phyloP scores from a whole-genome alignment of 2,797 vertebrate genomes.

The Argya squamiceps region DNA sequence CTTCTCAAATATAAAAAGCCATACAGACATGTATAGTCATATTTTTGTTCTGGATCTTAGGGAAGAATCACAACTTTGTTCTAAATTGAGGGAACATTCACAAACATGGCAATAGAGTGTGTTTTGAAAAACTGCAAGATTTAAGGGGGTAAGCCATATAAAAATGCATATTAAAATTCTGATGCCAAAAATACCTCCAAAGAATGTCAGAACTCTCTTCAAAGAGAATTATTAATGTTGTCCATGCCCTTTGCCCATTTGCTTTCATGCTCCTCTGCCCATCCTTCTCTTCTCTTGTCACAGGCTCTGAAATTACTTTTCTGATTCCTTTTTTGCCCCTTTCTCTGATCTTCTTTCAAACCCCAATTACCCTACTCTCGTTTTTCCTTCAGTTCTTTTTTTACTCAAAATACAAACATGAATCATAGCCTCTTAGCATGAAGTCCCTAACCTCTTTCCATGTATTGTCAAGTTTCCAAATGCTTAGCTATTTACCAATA shows the following conservation, averaged over 20 bases:
- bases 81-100: neutral
- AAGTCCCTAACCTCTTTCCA: neutral
- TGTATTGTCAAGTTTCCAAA: neutral
- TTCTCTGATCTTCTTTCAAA: neutral
- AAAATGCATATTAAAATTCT: conserved; percentile 21
- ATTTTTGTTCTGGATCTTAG: neutral
- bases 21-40: neutral
- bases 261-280: conserved; percentile 13
- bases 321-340: conserved; percentile 19
- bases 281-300: neutral
- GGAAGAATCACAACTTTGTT: neutral
- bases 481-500: neutral
- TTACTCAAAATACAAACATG: neutral
- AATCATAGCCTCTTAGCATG: neutral
- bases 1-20: neutral
- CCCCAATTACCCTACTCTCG: neutral
- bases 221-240: conserved; percentile 38
- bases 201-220: conserved; percentile 41
- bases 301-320: neutral
- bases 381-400: neutral
- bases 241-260: conserved; percentile 3
- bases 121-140: neutral
- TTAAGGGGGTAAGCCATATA: neutral
- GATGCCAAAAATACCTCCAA: conserved; percentile 31
- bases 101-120: neutral